phyloP scores from a whole-genome alignment of 2,888 invertebrate species.

The Andrena dorsata region DNA sequence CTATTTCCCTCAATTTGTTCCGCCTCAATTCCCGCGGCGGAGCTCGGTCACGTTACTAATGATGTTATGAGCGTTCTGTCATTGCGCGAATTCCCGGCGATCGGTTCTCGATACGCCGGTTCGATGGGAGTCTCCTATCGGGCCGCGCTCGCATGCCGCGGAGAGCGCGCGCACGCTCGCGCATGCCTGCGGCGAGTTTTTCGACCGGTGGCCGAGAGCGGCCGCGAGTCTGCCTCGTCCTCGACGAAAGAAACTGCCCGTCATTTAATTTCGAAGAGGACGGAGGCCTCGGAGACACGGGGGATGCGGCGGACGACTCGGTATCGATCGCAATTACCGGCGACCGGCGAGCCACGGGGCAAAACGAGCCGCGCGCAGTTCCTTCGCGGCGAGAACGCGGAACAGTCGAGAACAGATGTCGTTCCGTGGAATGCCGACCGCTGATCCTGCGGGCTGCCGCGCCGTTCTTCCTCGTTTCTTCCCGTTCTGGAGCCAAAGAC shows the following conservation, averaged over 20 bases:
- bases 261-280: conserved; percentile 73
- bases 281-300: conserved; percentile 54
- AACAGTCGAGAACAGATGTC: conserved; percentile 81
- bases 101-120: conserved; percentile 40
- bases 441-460: conserved; percentile 58
- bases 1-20: conserved; percentile 37
- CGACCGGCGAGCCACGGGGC: conserved; percentile 48
- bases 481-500: conserved; percentile 56
- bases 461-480: conserved; percentile 70
- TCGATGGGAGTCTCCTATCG: conserved; percentile 34
- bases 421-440: conserved; percentile 76
- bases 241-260: conserved; percentile 60
- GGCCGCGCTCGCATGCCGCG: conserved; percentile 29
- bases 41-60: conserved; percentile 47
- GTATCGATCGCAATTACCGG: conserved; percentile 76
- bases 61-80: conserved; percentile 54
- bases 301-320: conserved; percentile 38
- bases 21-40: conserved; percentile 13
- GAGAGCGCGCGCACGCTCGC: conserved; percentile 8
- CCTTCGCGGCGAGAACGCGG: conserved; percentile 78
- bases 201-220: conserved; percentile 10
- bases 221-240: conserved; percentile 25
- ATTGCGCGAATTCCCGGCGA: conserved; percentile 42
- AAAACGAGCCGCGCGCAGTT: conserved; percentile 63
- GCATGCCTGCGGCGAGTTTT: conserved; percentile 50